Evolutionary conservation across 2,797 vertebrate species (phyloP), one percentile per base, ranked within the genome.

Genomic region (Danio tinwini): DNA sequence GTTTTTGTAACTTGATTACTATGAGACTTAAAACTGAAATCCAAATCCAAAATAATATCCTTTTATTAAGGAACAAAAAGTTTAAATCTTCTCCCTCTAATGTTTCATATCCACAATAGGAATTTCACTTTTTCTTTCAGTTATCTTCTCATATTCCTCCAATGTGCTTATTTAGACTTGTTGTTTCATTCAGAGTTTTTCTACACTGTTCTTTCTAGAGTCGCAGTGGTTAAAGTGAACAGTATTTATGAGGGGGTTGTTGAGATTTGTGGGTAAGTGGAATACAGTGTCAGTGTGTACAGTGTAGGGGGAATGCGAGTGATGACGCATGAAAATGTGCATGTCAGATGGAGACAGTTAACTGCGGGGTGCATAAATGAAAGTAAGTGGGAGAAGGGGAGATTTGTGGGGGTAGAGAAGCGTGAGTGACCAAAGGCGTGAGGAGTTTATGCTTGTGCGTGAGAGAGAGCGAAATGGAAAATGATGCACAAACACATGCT

Each of bases 101-200:
- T 29, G 29, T 29, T 29, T 29, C 29, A 29, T 29, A 29, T 29
- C 29, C 29, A 29, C 29, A 29, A 1, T 29, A 29, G 29, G 29
- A 29, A 29, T 29, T 29, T 29, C 29, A 29, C 71, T 53, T 50
- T 87, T 84, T 64, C 84, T 83, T 86, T 88, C 81, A 84, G 42
- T 19, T 56, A 53, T 14, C 55, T 45, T 52, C 64, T 71, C 44
- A 19, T 19, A 62, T 76, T 79, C 21, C 56, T 74, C 69, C 29
- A 39, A 55, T 29, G 21, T 67, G 78, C 64, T 53, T 69, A n/a
- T 78, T 59, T 78, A 73, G 5, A 17, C 37, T 64, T 85, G 78
- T 85, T 82, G 82, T 82, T 64, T 81, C 42, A 84, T 70, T 53
- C 62, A 69, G 13, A 40, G 75, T 76, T 59, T 67, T 59, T 63